Evolutionary conservation across 2,888 invertebrate species (phyloP), one percentile per base, ranked within the genome.

Genomic region (Bugula neritina): DNA sequence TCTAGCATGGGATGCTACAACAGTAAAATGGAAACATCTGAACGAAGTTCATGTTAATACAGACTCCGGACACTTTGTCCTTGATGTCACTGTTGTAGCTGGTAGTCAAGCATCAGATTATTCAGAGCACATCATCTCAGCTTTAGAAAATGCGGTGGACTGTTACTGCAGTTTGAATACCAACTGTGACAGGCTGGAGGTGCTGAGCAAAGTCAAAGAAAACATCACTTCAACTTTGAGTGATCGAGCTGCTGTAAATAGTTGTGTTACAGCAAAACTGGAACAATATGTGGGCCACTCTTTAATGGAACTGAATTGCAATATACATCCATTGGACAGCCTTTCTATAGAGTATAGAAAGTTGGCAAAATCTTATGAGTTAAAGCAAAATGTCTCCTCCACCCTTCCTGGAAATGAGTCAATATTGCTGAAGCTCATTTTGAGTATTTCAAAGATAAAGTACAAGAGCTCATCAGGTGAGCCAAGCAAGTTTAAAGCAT

Each of bases 291-390:
- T 55, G 5, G 55, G 55, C 23, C 55, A 55, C 23, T 10, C 5
- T 55, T 10, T 43, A 5, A 5, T 43, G 17, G 43, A 43, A 10
- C 17, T 43, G 43, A 43, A 43, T 43, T 43, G 55, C 25, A 55
- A 55, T 55, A 55, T 55, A 23, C 55, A 55, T n/a, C 55, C 55
- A 5, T 23, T 55, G 5, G 21, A 55, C 55, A 55, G 55, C n/a
- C 25, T 55, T 5, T 55, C 55, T 13, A 55, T 55, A 23, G 55
- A 10, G 3, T 55, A 13, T 55, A 17, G 55, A n/a, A 55, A 55
- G 25, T 25, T 55, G 5, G 5, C 10, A 13, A 55, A n/a, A n/a
- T 10, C 5, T 3, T 55, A 13, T 55, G 55, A 55, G 25, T 5
- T 43, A 17, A 17, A 43, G 43, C 43, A 43, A 43, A 43, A 17